A percentile compares a stretch with the other conserved stretches of the same genome.
Evolutionary conservation across 2,888 invertebrate species (phyloP).

Genomic region (Globia sparganii): DNA sequence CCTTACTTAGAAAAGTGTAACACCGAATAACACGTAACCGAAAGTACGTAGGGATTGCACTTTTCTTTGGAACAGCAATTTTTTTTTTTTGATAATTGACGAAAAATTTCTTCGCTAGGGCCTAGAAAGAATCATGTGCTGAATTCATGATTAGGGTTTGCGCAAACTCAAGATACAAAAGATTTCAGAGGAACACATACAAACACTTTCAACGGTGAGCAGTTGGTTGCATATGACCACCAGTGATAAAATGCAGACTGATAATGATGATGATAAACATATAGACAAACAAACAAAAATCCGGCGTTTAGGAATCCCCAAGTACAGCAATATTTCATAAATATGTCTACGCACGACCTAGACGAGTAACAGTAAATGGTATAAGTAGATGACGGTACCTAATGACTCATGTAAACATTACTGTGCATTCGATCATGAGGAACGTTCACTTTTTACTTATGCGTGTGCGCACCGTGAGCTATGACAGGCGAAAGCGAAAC

Average conservation of each 20-base stretch:
- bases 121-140: neutral
- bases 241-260: neutral
- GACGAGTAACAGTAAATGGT: constrained; percentile 51
- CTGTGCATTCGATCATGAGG: constrained; percentile 49
- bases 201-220: neutral
- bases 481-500: constrained; percentile 9
- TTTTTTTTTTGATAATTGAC: neutral
- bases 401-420: constrained; percentile 72
- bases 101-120: neutral
- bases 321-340: constrained; percentile 44
- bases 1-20: too few species aligned
- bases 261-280: neutral
- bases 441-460: constrained; percentile 62
- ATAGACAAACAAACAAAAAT: constrained; percentile 17
- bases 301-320: neutral
- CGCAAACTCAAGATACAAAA: neutral
- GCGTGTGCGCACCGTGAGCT: constrained; percentile 33
- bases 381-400: constrained; percentile 57
- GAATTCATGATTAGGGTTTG: neutral
- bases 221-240: neutral
- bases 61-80: neutral
- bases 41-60: neutral
- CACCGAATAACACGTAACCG: too few species aligned
- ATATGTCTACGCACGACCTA: constrained; percentile 41
- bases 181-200: neutral